Conservation (phyloP, 1,140 invertebrate genomes). For the Drosophila ogumai region DNA sequence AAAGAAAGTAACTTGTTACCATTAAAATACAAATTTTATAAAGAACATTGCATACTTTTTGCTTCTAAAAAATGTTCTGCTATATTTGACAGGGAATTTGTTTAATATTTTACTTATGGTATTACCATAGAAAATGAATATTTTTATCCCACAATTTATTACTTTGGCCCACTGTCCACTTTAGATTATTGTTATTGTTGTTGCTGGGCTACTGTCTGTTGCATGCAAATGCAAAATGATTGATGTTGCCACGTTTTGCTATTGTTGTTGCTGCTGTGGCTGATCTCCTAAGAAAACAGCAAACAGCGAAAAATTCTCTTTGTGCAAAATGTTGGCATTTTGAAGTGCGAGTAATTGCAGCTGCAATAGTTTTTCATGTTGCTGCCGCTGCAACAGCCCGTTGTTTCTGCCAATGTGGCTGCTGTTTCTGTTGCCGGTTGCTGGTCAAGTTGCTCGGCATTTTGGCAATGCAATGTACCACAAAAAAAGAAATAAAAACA, state of each 20-base stretch:
- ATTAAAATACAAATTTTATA: not conserved
- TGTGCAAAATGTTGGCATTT: conserved; percentile 80
- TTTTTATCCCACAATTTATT: not conserved
- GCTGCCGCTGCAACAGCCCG: conserved; percentile 20
- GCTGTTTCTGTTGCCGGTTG: conserved; percentile 20
- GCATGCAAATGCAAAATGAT: conserved; percentile 77
- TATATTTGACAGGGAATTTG: not conserved
- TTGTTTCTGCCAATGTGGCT: conserved; percentile 30
- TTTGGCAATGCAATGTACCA: conserved; percentile 48
- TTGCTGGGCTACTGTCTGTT: conserved; percentile 60
- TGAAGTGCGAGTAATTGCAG: conserved; percentile 82
- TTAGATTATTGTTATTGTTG: conserved; percentile 12
- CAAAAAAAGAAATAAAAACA: conserved; percentile 1
- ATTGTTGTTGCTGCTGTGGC: conserved; percentile 35
- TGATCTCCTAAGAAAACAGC: conserved; percentile 25
- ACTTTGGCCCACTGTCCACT: not conserved
- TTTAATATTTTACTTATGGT: not conserved
- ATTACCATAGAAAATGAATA: accelerated
- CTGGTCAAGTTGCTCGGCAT: conserved; percentile 59
- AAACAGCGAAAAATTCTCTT: conserved; percentile 77
- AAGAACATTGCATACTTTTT: not conserved
- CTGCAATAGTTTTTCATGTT: conserved; percentile 82
- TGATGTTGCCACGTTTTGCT: conserved; percentile 69
- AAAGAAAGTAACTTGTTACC: not conserved
- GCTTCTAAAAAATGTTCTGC: not conserved